Conservation (phyloP, 2,797 vertebrate genomes). For the Tadarida brasiliensis region DNA sequence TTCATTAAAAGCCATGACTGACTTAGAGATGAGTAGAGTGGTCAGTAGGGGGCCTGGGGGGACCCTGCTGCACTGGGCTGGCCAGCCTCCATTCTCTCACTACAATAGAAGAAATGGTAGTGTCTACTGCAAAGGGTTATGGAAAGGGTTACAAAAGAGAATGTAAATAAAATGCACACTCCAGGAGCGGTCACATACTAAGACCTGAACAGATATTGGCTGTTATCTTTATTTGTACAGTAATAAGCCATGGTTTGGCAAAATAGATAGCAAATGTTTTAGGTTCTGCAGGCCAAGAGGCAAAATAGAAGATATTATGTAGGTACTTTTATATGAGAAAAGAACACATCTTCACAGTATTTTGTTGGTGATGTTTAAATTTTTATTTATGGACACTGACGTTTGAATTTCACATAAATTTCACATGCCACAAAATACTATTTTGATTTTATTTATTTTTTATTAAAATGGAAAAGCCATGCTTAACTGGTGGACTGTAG, state of each 20-base stretch:
- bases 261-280: not conserved
- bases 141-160: not conserved
- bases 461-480: not conserved
- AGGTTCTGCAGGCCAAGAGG: not conserved
- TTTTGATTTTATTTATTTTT: not conserved
- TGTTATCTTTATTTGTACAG: not conserved
- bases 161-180: not conserved
- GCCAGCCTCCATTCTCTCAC: not conserved
- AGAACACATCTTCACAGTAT: not conserved
- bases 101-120: rapidly evolving
- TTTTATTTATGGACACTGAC: not conserved
- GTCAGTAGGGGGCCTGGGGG: not conserved
- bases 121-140: not conserved
- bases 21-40: not conserved
- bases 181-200: not conserved
- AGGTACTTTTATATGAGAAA: not conserved
- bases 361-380: not conserved
- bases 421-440: not conserved
- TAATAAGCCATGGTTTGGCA: not conserved
- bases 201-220: not conserved
- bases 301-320: not conserved
- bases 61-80: not conserved
- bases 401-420: not conserved
- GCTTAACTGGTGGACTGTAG: not conserved
- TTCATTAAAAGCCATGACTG: not conserved